phyloP scores from a whole-genome alignment of 2,888 invertebrate genomes.

The Tuta absoluta region DNA sequence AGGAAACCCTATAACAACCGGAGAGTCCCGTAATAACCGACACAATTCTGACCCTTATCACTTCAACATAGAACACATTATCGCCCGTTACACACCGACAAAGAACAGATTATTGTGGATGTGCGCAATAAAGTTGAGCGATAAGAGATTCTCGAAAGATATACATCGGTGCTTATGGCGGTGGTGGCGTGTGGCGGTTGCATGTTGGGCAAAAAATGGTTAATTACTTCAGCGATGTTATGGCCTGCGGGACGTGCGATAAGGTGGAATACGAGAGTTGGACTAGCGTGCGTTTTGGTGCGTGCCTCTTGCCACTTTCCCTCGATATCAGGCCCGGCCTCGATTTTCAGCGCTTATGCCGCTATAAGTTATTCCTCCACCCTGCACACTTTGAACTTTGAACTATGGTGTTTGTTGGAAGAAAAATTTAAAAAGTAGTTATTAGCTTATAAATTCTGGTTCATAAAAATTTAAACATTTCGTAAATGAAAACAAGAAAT shows the following conservation, averaged over 20 bases:
- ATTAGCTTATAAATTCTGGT: neutral
- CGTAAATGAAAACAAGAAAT: too few relatives aligned
- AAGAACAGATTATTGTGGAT: slow-evolving; percentile 48
- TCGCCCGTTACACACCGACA: slow-evolving; percentile 40
- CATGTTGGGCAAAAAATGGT: slow-evolving; percentile 39
- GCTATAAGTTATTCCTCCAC: slow-evolving; percentile 72
- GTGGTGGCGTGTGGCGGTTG: slow-evolving; percentile 29
- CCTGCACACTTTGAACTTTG: slow-evolving; percentile 65
- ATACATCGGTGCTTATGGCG: slow-evolving; percentile 39
- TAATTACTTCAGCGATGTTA: slow-evolving; percentile 34
- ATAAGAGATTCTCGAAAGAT: slow-evolving; percentile 21
- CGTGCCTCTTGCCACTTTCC: slow-evolving; percentile 74
- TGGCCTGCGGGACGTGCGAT: slow-evolving; percentile 34
- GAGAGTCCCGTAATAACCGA: slow-evolving; percentile 34
- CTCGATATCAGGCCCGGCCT: slow-evolving; percentile 70
- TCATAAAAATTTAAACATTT: too few relatives aligned
- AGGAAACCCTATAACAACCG: slow-evolving; percentile 64
- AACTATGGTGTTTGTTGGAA: slow-evolving; percentile 33
- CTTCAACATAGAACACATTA: slow-evolving; percentile 45
- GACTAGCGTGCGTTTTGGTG: slow-evolving; percentile 73
- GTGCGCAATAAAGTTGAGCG: slow-evolving; percentile 43
- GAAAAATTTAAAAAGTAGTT: slow-evolving; percentile 6
- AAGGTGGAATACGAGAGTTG: slow-evolving; percentile 47
- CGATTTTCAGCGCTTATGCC: slow-evolving; percentile 72
- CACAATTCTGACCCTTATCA: slow-evolving; percentile 47